These are phyloP conservation scores for Phlogophora meticulosa DNA, from an alignment of 2,888 invertebrate genomes.

Conservation along the genomic window DNA sequence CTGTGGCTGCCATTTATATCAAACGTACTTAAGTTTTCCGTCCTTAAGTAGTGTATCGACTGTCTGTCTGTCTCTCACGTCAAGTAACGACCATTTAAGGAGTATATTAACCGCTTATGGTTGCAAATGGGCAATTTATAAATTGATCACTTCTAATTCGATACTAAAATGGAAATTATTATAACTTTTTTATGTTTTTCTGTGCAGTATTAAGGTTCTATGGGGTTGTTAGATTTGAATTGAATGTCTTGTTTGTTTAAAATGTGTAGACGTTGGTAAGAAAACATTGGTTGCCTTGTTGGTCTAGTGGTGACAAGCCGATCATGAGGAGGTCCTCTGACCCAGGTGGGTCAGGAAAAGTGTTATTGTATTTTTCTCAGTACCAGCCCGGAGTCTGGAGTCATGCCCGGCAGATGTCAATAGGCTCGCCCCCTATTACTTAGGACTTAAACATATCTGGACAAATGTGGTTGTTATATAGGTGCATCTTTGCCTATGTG, in stretches of 20 bases:
- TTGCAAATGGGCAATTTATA: slow-evolving; percentile 86
- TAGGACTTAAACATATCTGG: no score
- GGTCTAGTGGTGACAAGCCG: no score
- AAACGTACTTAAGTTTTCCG: slow-evolving; percentile 48
- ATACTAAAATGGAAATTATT: slow-evolving; percentile 77
- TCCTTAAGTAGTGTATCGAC: slow-evolving; percentile 71
- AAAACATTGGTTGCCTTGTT: no score
- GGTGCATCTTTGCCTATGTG: no score
- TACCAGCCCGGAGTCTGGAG: no score
- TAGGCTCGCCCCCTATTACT: no score
- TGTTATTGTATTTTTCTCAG: no score
- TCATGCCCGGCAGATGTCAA: no score
- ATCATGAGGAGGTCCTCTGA: no score
- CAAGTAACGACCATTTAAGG: slow-evolving; percentile 78
- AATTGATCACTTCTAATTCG: slow-evolving; percentile 74
- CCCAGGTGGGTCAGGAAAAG: no score
- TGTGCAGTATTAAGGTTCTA: slow-evolving; percentile 52
- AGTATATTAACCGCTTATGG: slow-evolving; percentile 84
- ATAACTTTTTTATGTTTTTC: slow-evolving; percentile 71
- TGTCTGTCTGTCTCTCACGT: slow-evolving; percentile 83
- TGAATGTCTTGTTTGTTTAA: slow-evolving; percentile 52
- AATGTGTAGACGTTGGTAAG: slow-evolving; percentile 10
- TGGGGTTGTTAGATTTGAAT: slow-evolving; percentile 47
- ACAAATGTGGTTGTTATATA: no score
- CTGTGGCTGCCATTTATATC: slow-evolving; percentile 22